Evolutionary conservation across 1,140 invertebrate species (phyloP).

Genomic region (Pteromalus puparum): DNA sequence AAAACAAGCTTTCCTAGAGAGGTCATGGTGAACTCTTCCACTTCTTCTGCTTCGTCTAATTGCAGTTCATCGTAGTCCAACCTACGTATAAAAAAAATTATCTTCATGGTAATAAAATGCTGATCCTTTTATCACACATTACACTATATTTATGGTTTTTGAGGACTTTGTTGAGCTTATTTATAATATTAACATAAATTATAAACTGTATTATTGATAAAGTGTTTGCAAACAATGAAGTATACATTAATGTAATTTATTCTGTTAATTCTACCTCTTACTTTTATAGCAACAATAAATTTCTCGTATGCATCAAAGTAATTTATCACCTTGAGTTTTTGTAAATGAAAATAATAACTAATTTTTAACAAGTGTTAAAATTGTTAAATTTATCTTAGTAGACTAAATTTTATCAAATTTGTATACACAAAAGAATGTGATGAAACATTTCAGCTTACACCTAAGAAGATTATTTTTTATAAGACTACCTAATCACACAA

Average conservation of each 20-base stretch:
- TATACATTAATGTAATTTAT: too few relatives aligned
- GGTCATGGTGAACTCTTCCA: constrained; percentile 69
- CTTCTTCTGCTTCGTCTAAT: constrained; percentile 60
- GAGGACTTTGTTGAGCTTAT: too few relatives aligned
- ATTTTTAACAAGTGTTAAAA: too few relatives aligned
- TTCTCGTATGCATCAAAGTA: neutral
- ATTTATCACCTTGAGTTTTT: too few relatives aligned
- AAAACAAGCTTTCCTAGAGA: constrained; percentile 72
- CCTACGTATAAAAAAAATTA: constrained; percentile 57
- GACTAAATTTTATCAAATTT: too few relatives aligned
- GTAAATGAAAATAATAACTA: too few relatives aligned
- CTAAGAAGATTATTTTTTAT: neutral
- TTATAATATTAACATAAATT: too few relatives aligned
- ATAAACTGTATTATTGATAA: neutral
- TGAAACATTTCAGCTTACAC: too few relatives aligned
- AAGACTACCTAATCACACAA: neutral
- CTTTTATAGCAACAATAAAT: neutral
- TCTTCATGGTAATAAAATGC: constrained; percentile 7
- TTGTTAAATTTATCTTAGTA: too few relatives aligned
- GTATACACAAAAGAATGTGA: too few relatives aligned
- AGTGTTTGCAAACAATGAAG: neutral
- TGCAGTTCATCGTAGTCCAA: constrained; percentile 63
- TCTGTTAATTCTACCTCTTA: neutral
- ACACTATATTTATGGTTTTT: neutral
- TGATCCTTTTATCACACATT: neutral